Evolutionary conservation across 1,140 invertebrate species (phyloP).

Genomic region (Leptopilina boulardi): DNA sequence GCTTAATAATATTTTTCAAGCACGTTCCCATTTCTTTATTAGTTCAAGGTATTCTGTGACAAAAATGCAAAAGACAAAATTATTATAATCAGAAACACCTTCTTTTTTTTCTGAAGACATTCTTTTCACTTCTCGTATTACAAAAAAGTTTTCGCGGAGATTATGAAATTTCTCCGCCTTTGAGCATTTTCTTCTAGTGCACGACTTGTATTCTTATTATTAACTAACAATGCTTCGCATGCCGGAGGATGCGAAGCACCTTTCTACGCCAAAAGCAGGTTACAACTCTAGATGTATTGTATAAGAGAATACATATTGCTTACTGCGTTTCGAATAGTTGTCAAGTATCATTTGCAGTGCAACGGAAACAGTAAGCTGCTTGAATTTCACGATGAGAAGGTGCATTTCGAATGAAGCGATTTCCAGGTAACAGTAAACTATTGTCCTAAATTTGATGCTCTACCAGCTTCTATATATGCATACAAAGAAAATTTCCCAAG

Average conservation of each 20-base stretch:
- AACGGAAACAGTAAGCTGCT: background rate
- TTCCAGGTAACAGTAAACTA: constrained; percentile 13
- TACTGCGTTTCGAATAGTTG: background rate
- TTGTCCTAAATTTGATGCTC: background rate
- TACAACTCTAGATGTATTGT: background rate
- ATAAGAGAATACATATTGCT: background rate
- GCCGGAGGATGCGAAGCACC: background rate
- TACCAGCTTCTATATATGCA: background rate
- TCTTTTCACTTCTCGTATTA: background rate
- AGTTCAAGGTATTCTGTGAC: too few species aligned
- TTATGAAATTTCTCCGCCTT: background rate
- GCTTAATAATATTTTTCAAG: too few species aligned
- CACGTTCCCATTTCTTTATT: too few species aligned
- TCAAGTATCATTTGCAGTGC: too few species aligned
- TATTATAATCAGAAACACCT: too few species aligned
- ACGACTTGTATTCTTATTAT: constrained; percentile 50
- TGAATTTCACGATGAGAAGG: constrained; percentile 3
- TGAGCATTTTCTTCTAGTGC: background rate
- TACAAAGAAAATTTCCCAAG: background rate
- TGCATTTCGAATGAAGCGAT: constrained; percentile 3
- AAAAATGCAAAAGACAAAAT: too few species aligned
- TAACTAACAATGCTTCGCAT: constrained; percentile 49
- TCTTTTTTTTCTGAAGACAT: background rate
- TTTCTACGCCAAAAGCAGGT: background rate
- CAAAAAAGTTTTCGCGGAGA: background rate